phyloP scores from a whole-genome alignment of 2,888 invertebrate genomes.

The Acleris laterana region DNA sequence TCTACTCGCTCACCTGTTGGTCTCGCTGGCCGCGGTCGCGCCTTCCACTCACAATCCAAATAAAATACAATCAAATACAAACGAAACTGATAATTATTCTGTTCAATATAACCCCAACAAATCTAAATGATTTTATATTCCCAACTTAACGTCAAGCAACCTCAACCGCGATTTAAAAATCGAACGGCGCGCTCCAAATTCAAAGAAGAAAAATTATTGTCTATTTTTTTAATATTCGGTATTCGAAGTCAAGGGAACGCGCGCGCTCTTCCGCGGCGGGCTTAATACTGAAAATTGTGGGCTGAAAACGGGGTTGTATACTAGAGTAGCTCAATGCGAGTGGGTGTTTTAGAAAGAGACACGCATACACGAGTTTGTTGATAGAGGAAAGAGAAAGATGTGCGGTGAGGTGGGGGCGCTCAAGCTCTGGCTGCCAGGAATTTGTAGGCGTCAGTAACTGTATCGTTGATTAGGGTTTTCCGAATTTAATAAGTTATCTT shows the following conservation, averaged over 20 bases:
- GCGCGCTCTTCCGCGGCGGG: slow-evolving; percentile 51
- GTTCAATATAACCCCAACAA: slow-evolving; percentile 39
- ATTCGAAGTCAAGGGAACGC: slow-evolving; percentile 41
- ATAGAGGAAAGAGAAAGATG: slow-evolving; percentile 48
- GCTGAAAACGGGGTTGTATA: slow-evolving; percentile 70
- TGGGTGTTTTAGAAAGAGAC: slow-evolving; percentile 69
- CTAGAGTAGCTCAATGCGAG: slow-evolving; percentile 58
- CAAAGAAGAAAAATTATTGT: slow-evolving; percentile 30
- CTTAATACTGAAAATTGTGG: slow-evolving; percentile 68
- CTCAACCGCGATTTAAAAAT: slow-evolving; percentile 45
- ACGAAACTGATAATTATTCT: slow-evolving; percentile 43
- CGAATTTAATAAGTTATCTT: slow-evolving; percentile 63
- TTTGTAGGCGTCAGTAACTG: slow-evolving; percentile 75
- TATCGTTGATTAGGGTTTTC: slow-evolving; percentile 70
- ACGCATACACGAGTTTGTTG: slow-evolving; percentile 36
- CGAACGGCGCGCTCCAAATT: slow-evolving; percentile 35
- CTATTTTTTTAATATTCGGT: slow-evolving; percentile 40
- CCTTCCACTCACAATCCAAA: slow-evolving; percentile 29
- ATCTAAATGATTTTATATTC: slow-evolving; percentile 35
- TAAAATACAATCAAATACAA: slow-evolving; percentile 23
- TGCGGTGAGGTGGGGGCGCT: slow-evolving; percentile 56
- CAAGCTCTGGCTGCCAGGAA: slow-evolving; percentile 61
- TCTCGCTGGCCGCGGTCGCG: slow-evolving; percentile 12
- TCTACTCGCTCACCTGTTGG: slow-evolving; percentile 38
- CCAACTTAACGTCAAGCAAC: slow-evolving; percentile 52